These are phyloP conservation scores for Cyprinus carpio DNA, from an alignment of 2,113 vertebrate species.

Conservation along the genomic window DNA sequence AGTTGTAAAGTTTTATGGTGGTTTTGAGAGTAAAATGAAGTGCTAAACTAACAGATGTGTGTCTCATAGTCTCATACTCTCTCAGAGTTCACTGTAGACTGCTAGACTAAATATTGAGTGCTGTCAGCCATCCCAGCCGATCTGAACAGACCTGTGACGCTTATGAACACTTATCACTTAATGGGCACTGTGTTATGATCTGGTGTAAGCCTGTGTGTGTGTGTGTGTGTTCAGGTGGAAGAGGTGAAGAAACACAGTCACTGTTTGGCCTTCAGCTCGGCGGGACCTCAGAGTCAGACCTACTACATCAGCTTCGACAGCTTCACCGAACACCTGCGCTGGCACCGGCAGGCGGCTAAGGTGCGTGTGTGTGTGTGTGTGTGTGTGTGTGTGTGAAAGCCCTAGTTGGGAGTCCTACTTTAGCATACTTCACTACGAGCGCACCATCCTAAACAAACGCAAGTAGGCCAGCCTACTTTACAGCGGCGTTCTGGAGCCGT, in stretches of 20 bases:
- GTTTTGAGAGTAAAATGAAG: neutral
- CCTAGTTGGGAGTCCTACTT: conserved; percentile 46
- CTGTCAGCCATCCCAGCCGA: neutral
- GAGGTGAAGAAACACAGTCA: conserved; percentile 97
- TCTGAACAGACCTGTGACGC: neutral
- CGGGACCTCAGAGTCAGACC: conserved; percentile 96
- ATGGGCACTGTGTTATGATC: too few relatives aligned
- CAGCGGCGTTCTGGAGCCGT: conserved; percentile 62
- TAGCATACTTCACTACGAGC: conserved; percentile 21
- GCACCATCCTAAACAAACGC: conserved; percentile 52
- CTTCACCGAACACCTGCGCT: conserved; percentile 95
- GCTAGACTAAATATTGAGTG: neutral
- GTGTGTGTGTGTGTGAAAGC: neutral
- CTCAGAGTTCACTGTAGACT: neutral
- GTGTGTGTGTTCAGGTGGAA: conserved; percentile 82
- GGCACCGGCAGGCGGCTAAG: conserved; percentile 96
- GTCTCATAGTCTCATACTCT: neutral
- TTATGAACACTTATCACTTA: neutral
- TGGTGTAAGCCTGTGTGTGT: neutral
- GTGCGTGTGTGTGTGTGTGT: conserved; percentile 68
- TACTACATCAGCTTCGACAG: conserved; percentile 97
- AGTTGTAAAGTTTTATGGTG: neutral
- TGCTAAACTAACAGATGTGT: neutral
- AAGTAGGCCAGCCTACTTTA: conserved; percentile 78
- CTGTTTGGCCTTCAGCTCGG: conserved; percentile 96